These are phyloP conservation scores for Brenthis ino DNA, from an alignment of 2,888 invertebrate genomes.

Conservation along the genomic window DNA sequence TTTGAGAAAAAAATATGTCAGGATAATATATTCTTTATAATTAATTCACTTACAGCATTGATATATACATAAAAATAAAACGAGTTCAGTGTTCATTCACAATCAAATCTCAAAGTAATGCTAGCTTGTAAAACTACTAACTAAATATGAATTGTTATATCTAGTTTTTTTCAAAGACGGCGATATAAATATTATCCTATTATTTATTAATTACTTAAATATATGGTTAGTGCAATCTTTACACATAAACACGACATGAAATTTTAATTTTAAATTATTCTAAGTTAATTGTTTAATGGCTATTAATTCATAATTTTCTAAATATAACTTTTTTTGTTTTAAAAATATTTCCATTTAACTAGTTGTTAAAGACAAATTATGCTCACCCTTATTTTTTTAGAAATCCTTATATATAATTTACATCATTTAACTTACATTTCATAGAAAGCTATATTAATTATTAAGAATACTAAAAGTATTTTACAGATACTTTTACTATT, in stretches of 20 bases:
- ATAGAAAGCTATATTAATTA: too few relatives aligned
- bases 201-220: constrained; percentile 3
- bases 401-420: too few relatives aligned
- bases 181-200: constrained; percentile 1
- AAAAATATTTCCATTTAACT: too few relatives aligned
- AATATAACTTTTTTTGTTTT: too few relatives aligned
- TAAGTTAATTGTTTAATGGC: background rate
- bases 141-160: background rate
- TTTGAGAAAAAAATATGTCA: constrained; percentile 20
- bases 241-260: constrained; percentile 3
- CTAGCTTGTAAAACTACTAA: constrained; percentile 6
- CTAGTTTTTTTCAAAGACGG: background rate
- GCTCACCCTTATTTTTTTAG: too few relatives aligned
- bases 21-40: constrained; percentile 21
- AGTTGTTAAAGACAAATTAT: too few relatives aligned
- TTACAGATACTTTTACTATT: too few relatives aligned
- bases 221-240: background rate
- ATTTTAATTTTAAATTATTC: background rate
- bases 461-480: too few relatives aligned
- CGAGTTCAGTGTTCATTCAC: constrained; percentile 8
- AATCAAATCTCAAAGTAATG: background rate
- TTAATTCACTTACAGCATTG: constrained; percentile 8
- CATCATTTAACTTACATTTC: too few relatives aligned
- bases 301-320: too few relatives aligned
- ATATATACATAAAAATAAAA: constrained; percentile 28